A percentile compares a stretch with the other conserved stretches of the same genome.
Conservation (phyloP, 2,888 invertebrate genomes). For the Pilophorus perplexus region DNA sequence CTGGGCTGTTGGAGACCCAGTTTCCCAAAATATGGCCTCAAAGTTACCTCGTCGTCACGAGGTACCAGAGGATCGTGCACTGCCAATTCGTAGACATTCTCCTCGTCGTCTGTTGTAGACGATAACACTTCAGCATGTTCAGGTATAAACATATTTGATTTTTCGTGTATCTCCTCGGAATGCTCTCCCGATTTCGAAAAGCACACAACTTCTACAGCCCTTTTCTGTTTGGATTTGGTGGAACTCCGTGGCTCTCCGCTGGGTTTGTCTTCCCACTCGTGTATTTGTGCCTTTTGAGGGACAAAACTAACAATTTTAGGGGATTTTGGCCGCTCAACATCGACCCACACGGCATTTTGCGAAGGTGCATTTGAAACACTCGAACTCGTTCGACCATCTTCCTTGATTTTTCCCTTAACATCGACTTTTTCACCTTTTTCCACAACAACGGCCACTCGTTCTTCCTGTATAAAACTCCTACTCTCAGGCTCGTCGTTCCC, state of each 20-base stretch:
- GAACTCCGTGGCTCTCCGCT: background rate
- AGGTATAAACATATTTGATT: background rate
- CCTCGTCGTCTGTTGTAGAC: slow-evolving; percentile 18
- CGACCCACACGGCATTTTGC: no score
- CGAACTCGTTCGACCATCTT: no score
- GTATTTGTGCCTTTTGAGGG: slow-evolving; percentile 12
- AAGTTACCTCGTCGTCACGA: background rate
- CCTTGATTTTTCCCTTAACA: no score
- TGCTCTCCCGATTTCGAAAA: background rate
- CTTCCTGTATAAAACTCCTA: background rate
- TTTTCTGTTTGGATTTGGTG: no score
- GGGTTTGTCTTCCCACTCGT: slow-evolving; percentile 10
- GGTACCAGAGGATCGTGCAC: background rate
- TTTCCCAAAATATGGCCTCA: slow-evolving; percentile 6
- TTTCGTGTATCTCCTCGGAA: background rate
- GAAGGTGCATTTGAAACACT: no score
- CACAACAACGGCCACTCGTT: background rate
- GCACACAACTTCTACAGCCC: slow-evolving; percentile 17
- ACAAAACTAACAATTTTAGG: background rate
- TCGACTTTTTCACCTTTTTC: no score
- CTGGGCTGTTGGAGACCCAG: background rate
- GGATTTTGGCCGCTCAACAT: no score
- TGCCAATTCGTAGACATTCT: slow-evolving; percentile 28
- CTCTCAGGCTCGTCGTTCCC: background rate
- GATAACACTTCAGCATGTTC: slow-evolving; percentile 21